phyloP scores from a whole-genome alignment of 2,888 invertebrate genomes.

The Eueremaeus valkanovi region DNA sequence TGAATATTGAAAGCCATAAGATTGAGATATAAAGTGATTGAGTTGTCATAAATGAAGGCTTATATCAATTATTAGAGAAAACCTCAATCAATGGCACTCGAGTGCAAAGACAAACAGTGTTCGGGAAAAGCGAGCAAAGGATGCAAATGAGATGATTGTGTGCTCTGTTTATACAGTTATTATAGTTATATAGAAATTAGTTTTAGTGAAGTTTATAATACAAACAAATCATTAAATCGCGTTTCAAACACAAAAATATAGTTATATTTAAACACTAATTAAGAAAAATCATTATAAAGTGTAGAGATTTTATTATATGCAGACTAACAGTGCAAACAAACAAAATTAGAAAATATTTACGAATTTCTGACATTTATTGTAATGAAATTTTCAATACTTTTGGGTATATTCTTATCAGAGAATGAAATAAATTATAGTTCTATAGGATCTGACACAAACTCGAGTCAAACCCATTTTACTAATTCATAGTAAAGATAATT shows the following conservation, averaged over 20 bases:
- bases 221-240: constrained; percentile 9
- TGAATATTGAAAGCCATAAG: too few species aligned
- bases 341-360: too few species aligned
- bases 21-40: background rate
- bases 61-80: background rate
- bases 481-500: too few species aligned
- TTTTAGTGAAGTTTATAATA: background rate
- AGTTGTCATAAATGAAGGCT: background rate
- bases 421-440: too few species aligned
- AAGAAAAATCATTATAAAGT: background rate
- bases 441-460: too few species aligned
- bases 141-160: constrained; percentile 25
- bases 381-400: too few species aligned
- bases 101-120: constrained; percentile 17
- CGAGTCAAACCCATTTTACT: too few species aligned
- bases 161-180: too few species aligned
- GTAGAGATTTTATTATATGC: background rate
- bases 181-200: background rate
- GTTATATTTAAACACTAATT: background rate
- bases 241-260: background rate
- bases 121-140: constrained; percentile 10
- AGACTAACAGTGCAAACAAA: background rate
- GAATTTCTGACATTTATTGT: too few species aligned
- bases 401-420: too few species aligned
- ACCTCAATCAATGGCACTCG: constrained; percentile 15